These are phyloP conservation scores for Caenorhabditis sinica DNA, from an alignment of 2,888 invertebrate species.

Conservation along the genomic window DNA sequence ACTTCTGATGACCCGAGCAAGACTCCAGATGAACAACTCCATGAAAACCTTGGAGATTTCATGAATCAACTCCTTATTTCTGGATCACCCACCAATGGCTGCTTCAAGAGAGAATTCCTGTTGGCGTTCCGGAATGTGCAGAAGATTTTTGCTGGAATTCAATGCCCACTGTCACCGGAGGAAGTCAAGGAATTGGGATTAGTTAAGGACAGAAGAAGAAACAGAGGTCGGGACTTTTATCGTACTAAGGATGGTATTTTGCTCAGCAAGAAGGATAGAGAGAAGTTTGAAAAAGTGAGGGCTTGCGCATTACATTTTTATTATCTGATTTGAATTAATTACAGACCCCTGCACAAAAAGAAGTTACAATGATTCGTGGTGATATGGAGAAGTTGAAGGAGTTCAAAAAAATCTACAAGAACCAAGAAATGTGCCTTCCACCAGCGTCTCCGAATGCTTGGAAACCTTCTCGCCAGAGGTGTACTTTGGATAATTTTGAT, in stretches of 20 bases:
- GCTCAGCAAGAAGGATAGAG: too few species aligned
- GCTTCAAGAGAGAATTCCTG: neutral
- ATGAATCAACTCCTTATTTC: neutral
- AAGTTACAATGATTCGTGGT: neutral
- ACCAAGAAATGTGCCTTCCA: neutral
- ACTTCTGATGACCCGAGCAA: too few species aligned
- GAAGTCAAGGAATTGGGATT: neutral
- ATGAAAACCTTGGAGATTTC: too few species aligned
- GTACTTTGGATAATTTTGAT: neutral
- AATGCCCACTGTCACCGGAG: neutral
- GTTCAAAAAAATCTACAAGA: neutral
- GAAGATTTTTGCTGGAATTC: neutral
- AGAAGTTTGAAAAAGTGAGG: too few species aligned
- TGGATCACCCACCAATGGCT: neutral
- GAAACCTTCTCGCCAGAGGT: neutral
- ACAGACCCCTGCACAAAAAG: too few species aligned
- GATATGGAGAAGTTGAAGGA: neutral
- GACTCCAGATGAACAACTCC: too few species aligned
- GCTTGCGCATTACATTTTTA: too few species aligned
- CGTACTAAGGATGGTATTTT: too few species aligned
- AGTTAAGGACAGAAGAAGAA: neutral
- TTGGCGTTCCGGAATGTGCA: neutral
- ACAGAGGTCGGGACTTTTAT: neutral
- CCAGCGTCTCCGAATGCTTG: neutral
- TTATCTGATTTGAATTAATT: too few species aligned